Evolutionary conservation across 2,888 invertebrate species (phyloP).

Genomic region (Loripinus fragilis): DNA sequence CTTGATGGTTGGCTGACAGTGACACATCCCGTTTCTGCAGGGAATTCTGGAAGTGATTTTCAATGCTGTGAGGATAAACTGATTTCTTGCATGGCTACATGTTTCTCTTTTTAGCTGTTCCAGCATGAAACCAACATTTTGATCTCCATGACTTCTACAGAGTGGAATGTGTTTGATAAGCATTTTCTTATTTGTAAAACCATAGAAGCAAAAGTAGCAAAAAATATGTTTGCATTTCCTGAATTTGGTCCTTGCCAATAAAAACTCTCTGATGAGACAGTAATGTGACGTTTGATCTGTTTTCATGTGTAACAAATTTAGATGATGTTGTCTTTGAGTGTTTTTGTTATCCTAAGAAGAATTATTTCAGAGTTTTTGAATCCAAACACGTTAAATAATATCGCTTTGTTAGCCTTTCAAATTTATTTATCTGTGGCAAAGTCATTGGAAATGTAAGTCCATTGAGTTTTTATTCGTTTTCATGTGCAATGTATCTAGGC

Average conservation of each 20-base stretch:
- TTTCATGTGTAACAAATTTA: background rate
- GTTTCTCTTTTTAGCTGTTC: no score
- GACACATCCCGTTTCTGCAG: no score
- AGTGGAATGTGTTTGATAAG: background rate
- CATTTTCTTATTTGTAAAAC: background rate
- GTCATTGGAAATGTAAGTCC: slow-evolving; percentile 15
- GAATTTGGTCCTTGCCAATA: background rate
- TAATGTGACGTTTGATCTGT: background rate
- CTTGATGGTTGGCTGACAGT: no score
- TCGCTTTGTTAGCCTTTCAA: slow-evolving; percentile 25
- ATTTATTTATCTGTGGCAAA: slow-evolving; percentile 12
- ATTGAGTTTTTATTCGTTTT: background rate
- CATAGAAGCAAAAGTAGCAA: background rate
- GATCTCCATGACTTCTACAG: background rate
- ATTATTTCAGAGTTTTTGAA: background rate
- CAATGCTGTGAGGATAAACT: no score
- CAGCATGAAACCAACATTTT: background rate
- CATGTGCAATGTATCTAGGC: background rate
- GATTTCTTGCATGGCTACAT: no score
- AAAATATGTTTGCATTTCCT: background rate
- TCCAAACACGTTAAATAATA: slow-evolving; percentile 29
- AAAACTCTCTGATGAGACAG: background rate
- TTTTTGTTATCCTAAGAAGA: background rate
- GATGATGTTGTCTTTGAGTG: background rate
- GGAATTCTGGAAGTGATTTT: no score